Evolutionary conservation across 2,797 vertebrate genomes (phyloP).

Genomic region (Mallotus villosus): DNA sequence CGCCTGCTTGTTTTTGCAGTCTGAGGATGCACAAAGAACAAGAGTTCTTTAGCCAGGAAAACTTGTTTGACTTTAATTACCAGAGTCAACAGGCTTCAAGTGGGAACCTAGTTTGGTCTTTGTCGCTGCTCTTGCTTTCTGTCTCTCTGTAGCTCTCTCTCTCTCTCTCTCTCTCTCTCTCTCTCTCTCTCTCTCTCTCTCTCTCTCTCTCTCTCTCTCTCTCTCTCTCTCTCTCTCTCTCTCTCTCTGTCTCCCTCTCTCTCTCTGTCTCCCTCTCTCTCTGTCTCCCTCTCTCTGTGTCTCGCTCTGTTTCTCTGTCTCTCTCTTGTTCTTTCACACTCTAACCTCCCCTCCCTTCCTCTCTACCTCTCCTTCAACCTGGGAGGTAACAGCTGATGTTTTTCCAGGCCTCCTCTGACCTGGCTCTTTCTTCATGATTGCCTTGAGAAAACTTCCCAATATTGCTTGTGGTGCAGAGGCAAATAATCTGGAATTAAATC

Average conservation of each 20-base stretch:
- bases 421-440: constrained; percentile 76
- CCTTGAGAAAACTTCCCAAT: constrained; percentile 82
- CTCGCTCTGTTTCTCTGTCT: constrained; percentile 79
- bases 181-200: background rate
- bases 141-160: constrained; percentile 43
- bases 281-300: constrained; percentile 61
- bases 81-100: constrained; percentile 84
- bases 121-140: constrained; percentile 54
- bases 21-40: constrained; percentile 61
- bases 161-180: constrained; percentile 66
- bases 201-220: background rate
- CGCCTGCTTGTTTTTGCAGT: constrained; percentile 74
- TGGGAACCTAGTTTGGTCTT: constrained; percentile 72
- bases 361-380: constrained; percentile 66
- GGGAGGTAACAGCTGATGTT: constrained; percentile 80
- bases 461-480: constrained; percentile 85
- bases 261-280: constrained; percentile 1
- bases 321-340: constrained; percentile 61
- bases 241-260: constrained; percentile 43
- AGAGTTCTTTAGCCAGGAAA: constrained; percentile 74
- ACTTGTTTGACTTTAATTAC: constrained; percentile 87
- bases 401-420: constrained; percentile 71
- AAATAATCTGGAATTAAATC: constrained; percentile 95
- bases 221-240: constrained; percentile 61
- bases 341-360: constrained; percentile 65